Percentiles rank a stretch among this genome's conserved stretches.
These are phyloP conservation scores for Trichonephila clavata DNA, from an alignment of 1,140 invertebrate species.

Conservation along the genomic window DNA sequence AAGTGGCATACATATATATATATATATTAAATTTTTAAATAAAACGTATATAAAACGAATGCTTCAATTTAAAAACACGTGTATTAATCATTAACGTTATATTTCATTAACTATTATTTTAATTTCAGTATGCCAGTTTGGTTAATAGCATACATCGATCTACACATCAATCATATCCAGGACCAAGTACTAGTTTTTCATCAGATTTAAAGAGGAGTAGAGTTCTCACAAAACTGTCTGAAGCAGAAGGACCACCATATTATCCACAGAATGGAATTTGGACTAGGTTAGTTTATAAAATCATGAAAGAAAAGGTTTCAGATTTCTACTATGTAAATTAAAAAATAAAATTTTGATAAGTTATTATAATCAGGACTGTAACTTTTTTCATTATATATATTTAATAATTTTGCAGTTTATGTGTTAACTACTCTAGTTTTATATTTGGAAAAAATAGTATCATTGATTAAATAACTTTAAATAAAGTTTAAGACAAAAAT, in stretches of 20 bases:
- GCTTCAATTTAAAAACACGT: no score
- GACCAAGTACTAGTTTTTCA: not conserved
- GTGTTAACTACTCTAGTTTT: no score
- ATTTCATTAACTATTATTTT: not conserved
- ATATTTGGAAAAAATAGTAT: no score
- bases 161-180: conserved; percentile 13
- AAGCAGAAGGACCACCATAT: conserved; percentile 64
- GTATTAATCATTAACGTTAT: no score
- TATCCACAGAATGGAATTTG: conserved; percentile 26
- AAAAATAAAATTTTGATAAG: no score
- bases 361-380: not conserved
- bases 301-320: not conserved
- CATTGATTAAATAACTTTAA: no score
- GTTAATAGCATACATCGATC: conserved; percentile 64
- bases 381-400: not conserved
- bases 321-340: no score
- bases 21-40: no score
- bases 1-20: no score
- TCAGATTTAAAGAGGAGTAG: not conserved
- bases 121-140: conserved; percentile 68
- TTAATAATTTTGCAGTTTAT: not conserved
- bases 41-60: no score
- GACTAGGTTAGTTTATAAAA: conserved; percentile 21
- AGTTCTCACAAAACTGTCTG: not conserved
- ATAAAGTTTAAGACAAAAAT: no score